These are phyloP conservation scores for Morpho deidamia DNA, from an alignment of 2,888 invertebrate species.

Conservation along the genomic window DNA sequence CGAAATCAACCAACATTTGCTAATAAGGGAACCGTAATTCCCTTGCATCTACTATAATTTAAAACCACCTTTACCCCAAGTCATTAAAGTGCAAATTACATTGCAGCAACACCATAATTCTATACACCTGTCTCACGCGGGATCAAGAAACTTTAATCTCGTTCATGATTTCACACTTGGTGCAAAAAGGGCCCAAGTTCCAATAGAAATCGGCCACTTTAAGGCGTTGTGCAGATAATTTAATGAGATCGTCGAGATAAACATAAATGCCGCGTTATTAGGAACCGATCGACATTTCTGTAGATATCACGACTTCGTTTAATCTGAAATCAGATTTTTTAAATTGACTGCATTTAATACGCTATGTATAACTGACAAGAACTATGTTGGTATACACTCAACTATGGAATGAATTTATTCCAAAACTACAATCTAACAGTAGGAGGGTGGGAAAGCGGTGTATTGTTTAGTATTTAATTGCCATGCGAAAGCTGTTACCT, in stretches of 20 bases:
- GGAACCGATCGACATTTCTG: slow-evolving; percentile 48
- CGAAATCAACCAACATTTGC: slow-evolving; percentile 49
- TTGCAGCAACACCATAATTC: slow-evolving; percentile 30
- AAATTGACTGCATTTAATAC: slow-evolving; percentile 19
- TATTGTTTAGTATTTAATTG: slow-evolving; percentile 15
- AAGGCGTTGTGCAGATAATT: slow-evolving; percentile 49
- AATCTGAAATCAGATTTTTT: slow-evolving; percentile 23
- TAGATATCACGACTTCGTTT: slow-evolving; percentile 46
- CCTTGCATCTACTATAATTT: slow-evolving; percentile 30
- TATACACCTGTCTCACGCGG: slow-evolving; percentile 62
- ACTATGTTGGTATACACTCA: background rate
- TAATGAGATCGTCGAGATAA: slow-evolving; percentile 61
- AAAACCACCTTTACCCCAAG: slow-evolving; percentile 41
- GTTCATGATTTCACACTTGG: slow-evolving; percentile 42
- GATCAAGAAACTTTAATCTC: slow-evolving; percentile 64
- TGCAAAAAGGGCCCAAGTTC: slow-evolving; percentile 47
- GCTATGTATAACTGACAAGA: background rate
- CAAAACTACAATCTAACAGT: slow-evolving; percentile 1
- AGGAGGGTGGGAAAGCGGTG: slow-evolving; percentile 8
- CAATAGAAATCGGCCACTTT: slow-evolving; percentile 40
- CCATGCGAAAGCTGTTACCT: slow-evolving; percentile 21
- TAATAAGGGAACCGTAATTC: slow-evolving; percentile 49
- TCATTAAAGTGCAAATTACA: slow-evolving; percentile 35
- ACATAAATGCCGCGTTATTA: slow-evolving; percentile 57
- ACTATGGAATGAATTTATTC: slow-evolving; percentile 3